Evolutionary conservation across 2,113 vertebrate genomes (phyloP).

Genomic region (Speoplatyrhinus poulsoni): DNA sequence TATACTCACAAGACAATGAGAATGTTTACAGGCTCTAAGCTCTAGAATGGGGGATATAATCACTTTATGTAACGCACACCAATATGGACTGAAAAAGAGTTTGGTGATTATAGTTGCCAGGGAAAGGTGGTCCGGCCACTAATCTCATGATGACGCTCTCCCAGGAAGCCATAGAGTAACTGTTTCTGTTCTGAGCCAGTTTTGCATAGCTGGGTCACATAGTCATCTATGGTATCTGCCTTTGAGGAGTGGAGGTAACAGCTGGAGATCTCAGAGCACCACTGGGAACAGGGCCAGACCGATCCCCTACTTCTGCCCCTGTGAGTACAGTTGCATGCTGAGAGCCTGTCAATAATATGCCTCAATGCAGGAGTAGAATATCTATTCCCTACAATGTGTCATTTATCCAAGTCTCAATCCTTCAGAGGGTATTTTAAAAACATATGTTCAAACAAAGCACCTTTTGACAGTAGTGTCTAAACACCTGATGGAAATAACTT

Average conservation of each 20-base stretch:
- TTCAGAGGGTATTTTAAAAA: no score
- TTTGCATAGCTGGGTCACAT: constrained; percentile 38
- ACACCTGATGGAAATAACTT: no score
- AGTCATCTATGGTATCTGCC: constrained; percentile 54
- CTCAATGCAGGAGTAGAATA: background rate
- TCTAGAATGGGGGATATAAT: no score
- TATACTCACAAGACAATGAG: no score
- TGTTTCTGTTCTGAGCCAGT: constrained; percentile 43
- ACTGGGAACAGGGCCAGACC: constrained; percentile 9
- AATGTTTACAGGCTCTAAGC: no score
- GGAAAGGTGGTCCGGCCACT: constrained; percentile 37
- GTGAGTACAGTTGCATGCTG: no score
- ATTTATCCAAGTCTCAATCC: no score
- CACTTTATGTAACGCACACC: background rate
- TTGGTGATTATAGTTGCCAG: constrained; percentile 10
- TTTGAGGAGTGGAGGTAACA: constrained; percentile 61
- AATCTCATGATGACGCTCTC: constrained; percentile 45
- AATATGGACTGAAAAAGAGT: background rate
- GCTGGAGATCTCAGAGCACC: constrained; percentile 45
- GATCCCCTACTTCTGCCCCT: background rate
- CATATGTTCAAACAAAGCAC: no score
- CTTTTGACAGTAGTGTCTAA: no score
- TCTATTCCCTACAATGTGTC: no score
- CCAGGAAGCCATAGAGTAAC: constrained; percentile 1
- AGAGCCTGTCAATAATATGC: background rate